Percentiles rank a stretch among this genome's conserved stretches.
Evolutionary conservation across 2,113 vertebrate species (phyloP).

Genomic region (Penelope pileata): DNA sequence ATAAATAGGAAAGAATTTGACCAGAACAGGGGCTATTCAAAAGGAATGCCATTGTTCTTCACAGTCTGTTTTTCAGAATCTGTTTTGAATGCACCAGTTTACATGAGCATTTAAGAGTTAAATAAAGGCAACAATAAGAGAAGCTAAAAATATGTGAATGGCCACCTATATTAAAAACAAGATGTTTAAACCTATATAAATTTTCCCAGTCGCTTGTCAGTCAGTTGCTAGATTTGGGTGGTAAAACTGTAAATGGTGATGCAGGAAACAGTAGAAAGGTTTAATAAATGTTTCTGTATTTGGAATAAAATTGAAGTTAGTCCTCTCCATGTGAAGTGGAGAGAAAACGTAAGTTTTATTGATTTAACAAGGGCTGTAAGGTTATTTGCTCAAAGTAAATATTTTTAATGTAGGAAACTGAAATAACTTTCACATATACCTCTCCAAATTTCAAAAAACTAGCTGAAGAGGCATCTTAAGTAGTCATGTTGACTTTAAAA

Average conservation of each 20-base stretch:
- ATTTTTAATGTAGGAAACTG: background rate
- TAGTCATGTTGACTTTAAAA: background rate
- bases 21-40: background rate
- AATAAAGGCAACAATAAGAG: background rate
- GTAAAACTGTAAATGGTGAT: background rate
- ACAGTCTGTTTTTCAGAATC: conserved; percentile 57
- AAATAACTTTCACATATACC: background rate
- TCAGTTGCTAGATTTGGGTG: background rate
- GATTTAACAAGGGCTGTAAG: background rate
- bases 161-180: background rate
- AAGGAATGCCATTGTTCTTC: conserved; percentile 55
- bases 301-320: background rate
- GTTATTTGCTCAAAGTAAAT: background rate
- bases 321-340: background rate
- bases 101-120: background rate
- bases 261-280: background rate
- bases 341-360: background rate
- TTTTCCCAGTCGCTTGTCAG: background rate
- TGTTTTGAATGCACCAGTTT: conserved; percentile 38
- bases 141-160: background rate
- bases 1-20: conserved; percentile 6
- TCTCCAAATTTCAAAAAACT: background rate
- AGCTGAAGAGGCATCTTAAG: background rate
- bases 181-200: background rate
- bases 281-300: background rate